Evolutionary conservation across 2,113 vertebrate genomes (phyloP), one percentile per base, ranked within the genome.

Genomic region (Columba livia): DNA sequence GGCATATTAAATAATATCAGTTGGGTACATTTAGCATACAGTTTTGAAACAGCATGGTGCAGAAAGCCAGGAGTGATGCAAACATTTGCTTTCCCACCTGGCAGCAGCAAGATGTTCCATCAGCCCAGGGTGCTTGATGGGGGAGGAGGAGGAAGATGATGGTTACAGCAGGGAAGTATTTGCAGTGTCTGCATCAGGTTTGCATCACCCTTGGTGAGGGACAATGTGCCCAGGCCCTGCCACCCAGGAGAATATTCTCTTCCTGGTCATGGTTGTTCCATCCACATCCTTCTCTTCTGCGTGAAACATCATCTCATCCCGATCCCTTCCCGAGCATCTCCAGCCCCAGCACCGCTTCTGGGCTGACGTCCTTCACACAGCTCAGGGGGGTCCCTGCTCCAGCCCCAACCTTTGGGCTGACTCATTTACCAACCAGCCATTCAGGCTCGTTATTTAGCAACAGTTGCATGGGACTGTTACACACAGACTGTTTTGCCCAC

Each of bases 341-440:
- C 53, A 42, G 53, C 53, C 51, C 51, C 13, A 21, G 31, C 21
- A 13, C 47, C 5, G 26, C 47, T 53, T 14, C 32, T 23, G 47
- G 38, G 21, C 32, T 1, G 2, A 2, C 0, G 0, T 31, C 56
- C 71, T 31, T 42, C 34, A 2, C 6, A 3, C 28, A 2, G 7
- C 61, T 60, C 4, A 24, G 34, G 24, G 38, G 7, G 50, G 34
- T 19, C 12, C 56, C 31, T 38, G n/a, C 36, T 51, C 38, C 42
- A 51, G 44, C 31, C 32, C 57, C 23, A 32, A 8, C 18, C 28
- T 29, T 17, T 29, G 66, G 72, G 42, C 23, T 32, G 56, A 28
- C 24, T 40, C 26, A 1, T 18, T 47, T 7, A 6, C 57, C 23
- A 16, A 18, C 0, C 10, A 58, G 28, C 31, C 38, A 11, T 10